Evolutionary conservation across 2,888 invertebrate species (phyloP), one percentile per base, ranked within the genome.

Genomic region (Drosophila austrosaltans): DNA sequence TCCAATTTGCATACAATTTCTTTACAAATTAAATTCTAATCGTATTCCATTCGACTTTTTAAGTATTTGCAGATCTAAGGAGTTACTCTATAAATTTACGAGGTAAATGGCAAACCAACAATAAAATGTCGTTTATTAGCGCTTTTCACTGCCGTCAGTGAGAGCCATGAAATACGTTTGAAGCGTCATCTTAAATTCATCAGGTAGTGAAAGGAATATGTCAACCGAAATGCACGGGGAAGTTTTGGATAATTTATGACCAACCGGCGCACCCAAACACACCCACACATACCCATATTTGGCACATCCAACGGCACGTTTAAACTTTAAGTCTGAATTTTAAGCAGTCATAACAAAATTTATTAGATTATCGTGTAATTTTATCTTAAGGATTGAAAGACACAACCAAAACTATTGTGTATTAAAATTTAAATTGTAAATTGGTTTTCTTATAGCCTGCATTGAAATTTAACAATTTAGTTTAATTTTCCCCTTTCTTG

Each of bases 61-160:
- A 28, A 58, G 25, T 25, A 60, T 70, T 56, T 8, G 10, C 8
- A 36, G 36, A 36, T 36, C 39, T n/a, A 44, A 44, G 16, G 58
- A 66, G 54, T 53, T 64, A 22, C 6, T 53, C 53, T 42, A 25
- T 36, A 36, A 36, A 8, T 8, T 28, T 28, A 28, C 4, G 20
- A 30, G 40, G 12, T 42, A 4, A n/a, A 53, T 22, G 72, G 66
- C 66, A 53, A 69, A 59, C 58, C 56, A 65, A 72, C 72, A 74
- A 72, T 48, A 75, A 80, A 85, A 80, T 78, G 78, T 71, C 69
- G 69, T 82, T 81, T 85, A 82, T 82, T 82, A 85, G 81, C 66
- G 54, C 77, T 66, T 70, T 77, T 71, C 74, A 60, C 5, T 74
- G 61, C 76, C 72, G 81, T 68, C 72, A 63, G 60, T 63, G 79